These are phyloP conservation scores for Synergus umbraculus DNA, from an alignment of 2,888 invertebrate species.

Conservation along the genomic window DNA sequence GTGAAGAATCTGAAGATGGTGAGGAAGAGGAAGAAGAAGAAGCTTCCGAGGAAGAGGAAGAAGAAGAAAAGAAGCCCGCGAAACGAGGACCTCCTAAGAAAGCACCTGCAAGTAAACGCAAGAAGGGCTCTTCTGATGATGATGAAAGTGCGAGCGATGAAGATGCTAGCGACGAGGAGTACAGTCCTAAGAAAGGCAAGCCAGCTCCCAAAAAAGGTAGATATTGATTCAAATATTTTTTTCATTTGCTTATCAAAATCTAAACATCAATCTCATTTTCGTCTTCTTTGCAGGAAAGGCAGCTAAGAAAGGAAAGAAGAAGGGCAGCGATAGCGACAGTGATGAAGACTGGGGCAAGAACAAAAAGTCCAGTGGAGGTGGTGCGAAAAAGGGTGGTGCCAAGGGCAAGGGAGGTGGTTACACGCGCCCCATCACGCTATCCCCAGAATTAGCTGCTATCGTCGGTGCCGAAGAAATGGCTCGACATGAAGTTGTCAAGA, in stretches of 20 bases:
- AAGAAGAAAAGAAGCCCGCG: conserved; percentile 79
- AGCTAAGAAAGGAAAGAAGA: conserved; percentile 80
- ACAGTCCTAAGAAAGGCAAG: conserved; percentile 81
- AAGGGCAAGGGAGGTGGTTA: conserved; percentile 88
- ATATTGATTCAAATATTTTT: conserved; percentile 26
- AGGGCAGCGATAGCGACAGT: conserved; percentile 83
- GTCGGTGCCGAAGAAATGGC: conserved; percentile 92
- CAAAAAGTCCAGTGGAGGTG: conserved; percentile 80
- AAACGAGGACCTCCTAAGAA: conserved; percentile 80
- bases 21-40: conserved; percentile 78
- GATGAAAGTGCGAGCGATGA: conserved; percentile 80
- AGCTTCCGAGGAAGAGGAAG: conserved; percentile 78
- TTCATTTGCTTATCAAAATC: not conserved
- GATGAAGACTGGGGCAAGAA: conserved; percentile 85
- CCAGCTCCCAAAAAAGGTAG: conserved; percentile 79
- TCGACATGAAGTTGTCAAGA: conserved; percentile 93
- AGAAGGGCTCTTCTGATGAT: conserved; percentile 78
- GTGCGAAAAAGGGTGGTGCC: conserved; percentile 80
- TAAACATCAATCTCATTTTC: not conserved
- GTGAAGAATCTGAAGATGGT: conserved; percentile 77
- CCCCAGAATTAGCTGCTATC: conserved; percentile 89
- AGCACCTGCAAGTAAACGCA: conserved; percentile 77
- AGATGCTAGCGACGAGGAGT: conserved; percentile 81
- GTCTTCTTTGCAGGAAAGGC: conserved; percentile 64
- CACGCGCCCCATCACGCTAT: conserved; percentile 90